phyloP scores from a whole-genome alignment of 2,113 vertebrate species.

The Dascyllus trimaculatus region DNA sequence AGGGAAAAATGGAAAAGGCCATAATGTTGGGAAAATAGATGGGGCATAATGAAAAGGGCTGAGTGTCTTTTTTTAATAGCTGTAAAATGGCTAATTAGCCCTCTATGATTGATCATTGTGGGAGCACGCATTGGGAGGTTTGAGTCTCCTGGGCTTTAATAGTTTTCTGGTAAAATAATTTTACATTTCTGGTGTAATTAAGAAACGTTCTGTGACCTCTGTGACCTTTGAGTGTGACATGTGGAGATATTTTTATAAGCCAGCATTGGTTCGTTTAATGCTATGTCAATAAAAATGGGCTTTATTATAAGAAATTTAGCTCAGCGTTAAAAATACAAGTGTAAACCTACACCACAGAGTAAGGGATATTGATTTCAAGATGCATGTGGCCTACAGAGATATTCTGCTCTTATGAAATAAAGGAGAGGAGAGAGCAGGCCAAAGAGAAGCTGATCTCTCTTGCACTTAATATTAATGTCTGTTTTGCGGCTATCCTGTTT shows the following conservation, averaged over 20 bases:
- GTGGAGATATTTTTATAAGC: conserved; percentile 38
- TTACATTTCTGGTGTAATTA: conserved; percentile 72
- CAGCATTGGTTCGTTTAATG: conserved; percentile 29
- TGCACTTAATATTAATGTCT: conserved; percentile 83
- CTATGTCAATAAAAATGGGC: conserved; percentile 12
- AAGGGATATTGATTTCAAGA: conserved; percentile 51
- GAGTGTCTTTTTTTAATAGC: conserved; percentile 65
- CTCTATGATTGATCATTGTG: conserved; percentile 70
- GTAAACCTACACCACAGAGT: conserved; percentile 37
- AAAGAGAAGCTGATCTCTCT: conserved; percentile 70
- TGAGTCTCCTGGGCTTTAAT: conserved; percentile 69
- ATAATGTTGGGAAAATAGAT: conserved; percentile 69
- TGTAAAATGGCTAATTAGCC: conserved; percentile 78
- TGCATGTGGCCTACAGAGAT: conserved; percentile 41
- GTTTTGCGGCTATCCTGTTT: conserved; percentile 76
- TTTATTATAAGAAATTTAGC: background rate
- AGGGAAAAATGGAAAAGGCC: conserved; percentile 30
- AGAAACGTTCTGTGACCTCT: conserved; percentile 48
- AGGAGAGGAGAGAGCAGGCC: conserved; percentile 33
- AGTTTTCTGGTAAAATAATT: conserved; percentile 77
- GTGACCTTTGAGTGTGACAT: conserved; percentile 33
- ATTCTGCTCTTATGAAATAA: conserved; percentile 59
- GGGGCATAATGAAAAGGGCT: conserved; percentile 66
- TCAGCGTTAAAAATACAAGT: background rate
- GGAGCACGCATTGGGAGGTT: conserved; percentile 59